phyloP scores from a whole-genome alignment of 2,113 vertebrate genomes.

The Brevimyrus niger region DNA sequence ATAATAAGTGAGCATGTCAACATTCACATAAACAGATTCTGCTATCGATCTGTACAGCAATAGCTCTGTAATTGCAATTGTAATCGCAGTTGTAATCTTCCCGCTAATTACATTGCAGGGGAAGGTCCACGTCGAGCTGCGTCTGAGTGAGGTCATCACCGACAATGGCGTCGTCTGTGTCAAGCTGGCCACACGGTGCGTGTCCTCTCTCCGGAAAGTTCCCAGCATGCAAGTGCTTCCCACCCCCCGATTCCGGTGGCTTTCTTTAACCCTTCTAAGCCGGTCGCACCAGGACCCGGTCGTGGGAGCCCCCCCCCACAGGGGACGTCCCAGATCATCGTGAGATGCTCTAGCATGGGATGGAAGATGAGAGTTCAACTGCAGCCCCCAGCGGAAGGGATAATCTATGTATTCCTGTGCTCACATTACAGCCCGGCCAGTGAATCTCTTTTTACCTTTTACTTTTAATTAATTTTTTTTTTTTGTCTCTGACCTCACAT shows the following conservation, averaged over 20 bases:
- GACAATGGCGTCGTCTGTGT: constrained; percentile 86
- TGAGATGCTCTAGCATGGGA: background rate
- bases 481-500: background rate
- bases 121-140: constrained; percentile 90
- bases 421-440: constrained; percentile 6
- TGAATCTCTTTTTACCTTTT: background rate
- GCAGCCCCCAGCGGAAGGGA: background rate
- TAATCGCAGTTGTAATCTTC: constrained; percentile 27
- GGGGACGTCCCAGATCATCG: background rate
- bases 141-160: constrained; percentile 94
- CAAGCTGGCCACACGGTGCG: constrained; percentile 90
- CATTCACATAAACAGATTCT: background rate
- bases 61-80: background rate
- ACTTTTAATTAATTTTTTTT: background rate
- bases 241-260: background rate
- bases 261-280: background rate
- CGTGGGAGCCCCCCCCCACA: background rate
- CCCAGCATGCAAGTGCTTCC: background rate
- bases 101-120: constrained; percentile 63
- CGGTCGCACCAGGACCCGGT: background rate
- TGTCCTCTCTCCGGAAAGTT: constrained; percentile 26
- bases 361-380: background rate
- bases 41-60: background rate
- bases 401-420: constrained; percentile 24
- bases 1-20: background rate